Evolutionary conservation across 35 echinoderm and acorn worm species (phyloP), one percentile per base, ranked within the genome.

Genomic region (Ptychodera flava): DNA sequence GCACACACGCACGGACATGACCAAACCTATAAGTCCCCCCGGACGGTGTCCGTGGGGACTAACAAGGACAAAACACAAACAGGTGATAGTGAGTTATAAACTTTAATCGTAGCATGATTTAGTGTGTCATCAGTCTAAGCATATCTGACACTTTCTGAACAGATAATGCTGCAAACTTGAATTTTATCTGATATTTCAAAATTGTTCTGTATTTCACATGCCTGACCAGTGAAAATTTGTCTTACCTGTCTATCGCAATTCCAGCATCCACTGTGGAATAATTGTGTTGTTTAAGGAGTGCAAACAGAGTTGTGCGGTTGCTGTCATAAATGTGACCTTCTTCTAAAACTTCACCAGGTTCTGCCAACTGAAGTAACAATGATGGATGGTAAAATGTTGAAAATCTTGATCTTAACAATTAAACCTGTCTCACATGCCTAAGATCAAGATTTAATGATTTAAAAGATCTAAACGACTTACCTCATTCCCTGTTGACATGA

Each of bases 401-500:
- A 64, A 64, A 12, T 22, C 6, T 64, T 64, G 45, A 64, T 64
- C 22, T 6, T 64, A 64, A n/a, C n/a, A n/a, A n/a, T n/a, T n/a
- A 64, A 64, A 64, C 45, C 22, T 64, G 22, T 64, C 22, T 12
- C 22, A 64, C 45, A 64, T 64, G 45, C 22, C 6, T 64, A n/a
- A n/a, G 45, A 12, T 6, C 22, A 64, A 64, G 45, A 64, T 64
- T 64, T 22, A 64, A 64, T 64, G 22, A 64, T 22, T 64, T 64
- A 64, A 12, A 12, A 64, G 6, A n/a, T n/a, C n/a, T n/a, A n/a
- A n/a, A n/a, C n/a, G n/a, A 36, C 12, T 38, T 76, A 94, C 96
- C 96, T 99, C 96, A 83, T 94, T 92, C 31, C 96, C 96, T 34
- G 96, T 99, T 78, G 96, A 99, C 27, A 94, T 29, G 27, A 99